These are phyloP conservation scores for Myoxocephalus aenaeus DNA, from an alignment of 2,797 vertebrate genomes.

Conservation along the genomic window DNA sequence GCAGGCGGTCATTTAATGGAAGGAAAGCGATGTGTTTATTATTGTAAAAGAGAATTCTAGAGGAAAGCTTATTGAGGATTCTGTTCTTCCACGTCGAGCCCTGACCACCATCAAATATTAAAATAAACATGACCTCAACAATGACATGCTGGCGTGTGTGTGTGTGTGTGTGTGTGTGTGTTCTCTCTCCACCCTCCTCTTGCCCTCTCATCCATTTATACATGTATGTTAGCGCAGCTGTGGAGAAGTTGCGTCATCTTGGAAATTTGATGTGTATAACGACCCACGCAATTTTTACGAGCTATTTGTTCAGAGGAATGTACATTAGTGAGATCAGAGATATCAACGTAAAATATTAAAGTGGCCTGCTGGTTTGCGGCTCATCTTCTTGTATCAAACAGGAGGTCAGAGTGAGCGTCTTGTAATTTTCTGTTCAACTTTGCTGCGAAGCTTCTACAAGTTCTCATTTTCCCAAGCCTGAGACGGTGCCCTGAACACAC, in stretches of 20 bases:
- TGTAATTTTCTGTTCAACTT: no score
- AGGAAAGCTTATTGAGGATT: no score
- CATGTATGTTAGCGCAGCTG: conserved; percentile 19
- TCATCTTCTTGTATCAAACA: no score
- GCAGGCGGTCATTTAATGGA: no score
- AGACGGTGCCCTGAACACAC: not conserved
- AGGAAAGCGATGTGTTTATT: no score
- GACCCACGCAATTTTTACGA: no score
- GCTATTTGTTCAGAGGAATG: not conserved
- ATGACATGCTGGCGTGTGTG: not conserved
- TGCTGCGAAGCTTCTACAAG: not conserved
- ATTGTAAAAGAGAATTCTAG: no score
- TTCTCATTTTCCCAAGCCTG: not conserved
- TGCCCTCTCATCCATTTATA: conserved; percentile 17
- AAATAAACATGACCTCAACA: not conserved
- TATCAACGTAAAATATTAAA: not conserved
- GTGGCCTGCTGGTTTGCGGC: no score
- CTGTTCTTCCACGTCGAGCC: no score
- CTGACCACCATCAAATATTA: not conserved
- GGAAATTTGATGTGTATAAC: not conserved
- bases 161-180: conserved; percentile 1
- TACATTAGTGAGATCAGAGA: not conserved
- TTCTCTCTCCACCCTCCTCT: not conserved
- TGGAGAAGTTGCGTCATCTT: conserved; percentile 35
- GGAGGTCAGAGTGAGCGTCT: no score